Conservation (phyloP, 2,888 invertebrate species). For the Thereva nobilitata region DNA sequence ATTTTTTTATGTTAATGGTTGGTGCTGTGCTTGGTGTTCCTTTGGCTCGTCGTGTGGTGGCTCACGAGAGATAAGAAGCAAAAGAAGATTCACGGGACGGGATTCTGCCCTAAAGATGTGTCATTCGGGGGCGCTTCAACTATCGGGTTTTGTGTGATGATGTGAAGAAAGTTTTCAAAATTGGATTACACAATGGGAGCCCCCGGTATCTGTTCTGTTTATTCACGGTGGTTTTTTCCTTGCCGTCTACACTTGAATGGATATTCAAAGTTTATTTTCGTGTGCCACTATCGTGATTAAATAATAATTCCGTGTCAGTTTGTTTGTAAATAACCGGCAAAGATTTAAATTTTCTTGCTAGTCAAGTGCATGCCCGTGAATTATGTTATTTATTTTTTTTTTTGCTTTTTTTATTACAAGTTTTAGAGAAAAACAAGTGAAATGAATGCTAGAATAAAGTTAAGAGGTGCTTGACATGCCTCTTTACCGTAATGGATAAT, state of each 20-base stretch:
- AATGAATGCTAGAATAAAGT: too few species aligned
- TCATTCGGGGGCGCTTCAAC: slow-evolving; percentile 1
- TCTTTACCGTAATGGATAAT: too few species aligned
- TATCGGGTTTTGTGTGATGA: background rate
- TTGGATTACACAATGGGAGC: slow-evolving; percentile 30
- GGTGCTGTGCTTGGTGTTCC: slow-evolving; percentile 10
- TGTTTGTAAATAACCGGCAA: slow-evolving; percentile 32
- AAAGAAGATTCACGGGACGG: slow-evolving; percentile 21
- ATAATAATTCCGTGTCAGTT: slow-evolving; percentile 13
- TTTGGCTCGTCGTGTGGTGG: too few species aligned
- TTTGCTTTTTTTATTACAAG: too few species aligned
- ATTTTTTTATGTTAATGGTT: slow-evolving; percentile 3
- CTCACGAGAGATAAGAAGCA: background rate
- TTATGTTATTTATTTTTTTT: too few species aligned
- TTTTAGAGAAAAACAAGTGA: too few species aligned
- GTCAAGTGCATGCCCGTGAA: too few species aligned
- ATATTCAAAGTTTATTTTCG: slow-evolving; percentile 16
- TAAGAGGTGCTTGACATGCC: too few species aligned
- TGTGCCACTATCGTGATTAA: slow-evolving; percentile 22
- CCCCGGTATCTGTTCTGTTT: background rate
- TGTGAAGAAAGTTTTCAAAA: slow-evolving; percentile 24
- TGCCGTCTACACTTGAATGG: slow-evolving; percentile 16
- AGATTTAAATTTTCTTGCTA: too few species aligned
- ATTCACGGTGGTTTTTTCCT: slow-evolving; percentile 15
- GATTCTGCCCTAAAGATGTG: slow-evolving; percentile 22